phyloP scores from a whole-genome alignment of 2,888 invertebrate species.

The Bellardia pandia region DNA sequence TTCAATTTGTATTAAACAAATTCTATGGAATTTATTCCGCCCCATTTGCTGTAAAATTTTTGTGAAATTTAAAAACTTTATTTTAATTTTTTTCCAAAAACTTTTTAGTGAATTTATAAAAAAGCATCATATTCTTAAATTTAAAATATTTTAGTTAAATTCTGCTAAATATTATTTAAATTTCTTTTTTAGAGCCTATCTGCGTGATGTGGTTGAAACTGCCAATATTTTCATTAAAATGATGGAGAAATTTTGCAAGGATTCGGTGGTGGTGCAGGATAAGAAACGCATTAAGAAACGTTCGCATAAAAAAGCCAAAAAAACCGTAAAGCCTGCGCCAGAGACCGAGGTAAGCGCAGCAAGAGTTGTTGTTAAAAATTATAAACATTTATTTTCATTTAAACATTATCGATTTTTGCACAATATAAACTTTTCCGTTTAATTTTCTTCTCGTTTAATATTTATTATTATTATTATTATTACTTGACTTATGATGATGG shows the following conservation, averaged over 20 bases:
- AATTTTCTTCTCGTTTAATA: background rate
- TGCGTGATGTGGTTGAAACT: conserved; percentile 95
- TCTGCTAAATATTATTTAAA: conserved; percentile 13
- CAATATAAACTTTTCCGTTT: background rate
- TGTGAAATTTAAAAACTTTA: background rate
- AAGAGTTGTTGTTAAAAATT: background rate
- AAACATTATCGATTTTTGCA: background rate
- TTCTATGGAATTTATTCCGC: conserved; percentile 39
- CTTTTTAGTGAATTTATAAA: no score
- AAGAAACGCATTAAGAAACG: conserved; percentile 83
- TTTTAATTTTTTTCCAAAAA: background rate
- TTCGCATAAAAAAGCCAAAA: conserved; percentile 76
- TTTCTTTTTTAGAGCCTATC: conserved; percentile 84
- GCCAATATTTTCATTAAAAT: conserved; percentile 96
- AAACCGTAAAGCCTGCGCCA: conserved; percentile 83
- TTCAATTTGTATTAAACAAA: conserved; percentile 5
- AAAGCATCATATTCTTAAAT: background rate
- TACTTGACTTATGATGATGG: conserved; percentile 48
- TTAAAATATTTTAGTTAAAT: background rate
- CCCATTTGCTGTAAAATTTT: conserved; percentile 29
- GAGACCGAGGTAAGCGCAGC: conserved; percentile 80
- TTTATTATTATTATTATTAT: conserved; percentile 17
- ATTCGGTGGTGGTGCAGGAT: conserved; percentile 89
- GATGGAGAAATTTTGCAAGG: conserved; percentile 90
- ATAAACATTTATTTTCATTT: background rate